These are phyloP conservation scores for Callinectes sapidus DNA, from an alignment of 2,888 invertebrate genomes.

Conservation along the genomic window DNA sequence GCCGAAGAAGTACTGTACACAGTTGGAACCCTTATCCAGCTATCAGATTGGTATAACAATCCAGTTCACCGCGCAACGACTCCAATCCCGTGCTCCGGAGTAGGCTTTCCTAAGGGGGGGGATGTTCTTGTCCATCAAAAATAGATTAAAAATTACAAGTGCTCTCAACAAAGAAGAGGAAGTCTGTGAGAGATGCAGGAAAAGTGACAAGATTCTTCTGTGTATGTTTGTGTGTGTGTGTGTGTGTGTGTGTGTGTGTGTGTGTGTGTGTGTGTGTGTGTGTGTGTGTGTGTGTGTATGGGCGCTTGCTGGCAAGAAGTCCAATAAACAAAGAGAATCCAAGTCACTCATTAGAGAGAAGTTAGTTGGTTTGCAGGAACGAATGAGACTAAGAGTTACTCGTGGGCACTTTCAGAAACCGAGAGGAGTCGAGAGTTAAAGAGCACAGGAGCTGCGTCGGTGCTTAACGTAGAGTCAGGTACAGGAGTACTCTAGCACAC, in stretches of 20 bases:
- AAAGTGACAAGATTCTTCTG: not conserved
- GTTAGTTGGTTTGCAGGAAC: constrained; percentile 12
- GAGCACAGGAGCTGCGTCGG: constrained; percentile 69
- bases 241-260: no score
- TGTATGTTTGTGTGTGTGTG: no score
- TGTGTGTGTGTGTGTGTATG: no score
- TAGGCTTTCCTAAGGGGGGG: constrained; percentile 31
- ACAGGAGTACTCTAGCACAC: constrained; percentile 68
- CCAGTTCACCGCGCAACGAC: constrained; percentile 66
- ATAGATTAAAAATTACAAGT: constrained; percentile 51
- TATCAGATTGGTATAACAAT: constrained; percentile 69
- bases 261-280: no score
- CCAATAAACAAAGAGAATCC: not conserved
- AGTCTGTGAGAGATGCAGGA: constrained; percentile 18
- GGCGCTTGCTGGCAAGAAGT: not conserved
- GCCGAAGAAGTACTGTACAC: constrained; percentile 60
- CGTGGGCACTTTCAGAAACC: constrained; percentile 17
- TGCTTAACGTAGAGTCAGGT: constrained; percentile 71
- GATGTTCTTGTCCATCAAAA: constrained; percentile 54
- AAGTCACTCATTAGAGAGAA: not conserved
- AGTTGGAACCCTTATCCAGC: constrained; percentile 68
- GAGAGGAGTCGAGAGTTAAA: constrained; percentile 46
- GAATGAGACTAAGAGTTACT: constrained; percentile 21
- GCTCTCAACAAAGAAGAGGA: constrained; percentile 18
- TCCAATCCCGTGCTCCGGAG: constrained; percentile 65